Evolutionary conservation across 2,888 invertebrate species (phyloP).

Genomic region (Pterostichus niger): DNA sequence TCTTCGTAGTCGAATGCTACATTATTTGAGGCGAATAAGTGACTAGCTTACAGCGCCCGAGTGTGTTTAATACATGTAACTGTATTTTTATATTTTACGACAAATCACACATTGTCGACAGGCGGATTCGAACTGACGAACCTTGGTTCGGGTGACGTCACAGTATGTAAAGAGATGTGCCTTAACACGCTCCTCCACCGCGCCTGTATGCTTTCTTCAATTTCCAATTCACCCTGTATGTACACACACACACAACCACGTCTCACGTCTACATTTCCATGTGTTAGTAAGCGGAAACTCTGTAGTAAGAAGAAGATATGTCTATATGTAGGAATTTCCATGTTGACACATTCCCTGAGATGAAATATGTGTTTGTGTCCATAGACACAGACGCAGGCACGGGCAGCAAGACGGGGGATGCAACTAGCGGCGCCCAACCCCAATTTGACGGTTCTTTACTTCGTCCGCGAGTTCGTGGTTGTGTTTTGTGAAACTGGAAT

Average conservation of each 20-base stretch:
- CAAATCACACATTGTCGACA: no score
- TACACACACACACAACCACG: neutral
- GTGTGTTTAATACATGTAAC: no score
- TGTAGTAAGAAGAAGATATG: neutral
- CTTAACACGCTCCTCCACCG: no score
- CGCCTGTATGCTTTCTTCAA: no score
- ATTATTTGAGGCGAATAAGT: no score
- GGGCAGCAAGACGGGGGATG: neutral
- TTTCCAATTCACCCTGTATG: no score
- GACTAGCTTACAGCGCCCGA: no score
- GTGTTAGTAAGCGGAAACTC: slow-evolving; percentile 3
- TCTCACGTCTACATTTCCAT: neutral
- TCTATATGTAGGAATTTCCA: slow-evolving; percentile 52
- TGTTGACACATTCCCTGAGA: slow-evolving; percentile 58
- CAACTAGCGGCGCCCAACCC: neutral
- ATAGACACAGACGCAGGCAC: neutral
- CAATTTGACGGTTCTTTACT: slow-evolving; percentile 20
- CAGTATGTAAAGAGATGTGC: no score
- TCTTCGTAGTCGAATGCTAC: no score
- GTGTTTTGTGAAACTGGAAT: slow-evolving; percentile 14
- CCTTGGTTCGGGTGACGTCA: no score
- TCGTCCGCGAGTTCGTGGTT: neutral
- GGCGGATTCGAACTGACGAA: no score
- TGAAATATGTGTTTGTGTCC: slow-evolving; percentile 56
- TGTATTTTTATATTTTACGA: no score